A percentile compares a stretch with the other conserved stretches of the same genome.
Evolutionary conservation across 1,140 invertebrate genomes (phyloP).

Genomic region (Heliconius congener): DNA sequence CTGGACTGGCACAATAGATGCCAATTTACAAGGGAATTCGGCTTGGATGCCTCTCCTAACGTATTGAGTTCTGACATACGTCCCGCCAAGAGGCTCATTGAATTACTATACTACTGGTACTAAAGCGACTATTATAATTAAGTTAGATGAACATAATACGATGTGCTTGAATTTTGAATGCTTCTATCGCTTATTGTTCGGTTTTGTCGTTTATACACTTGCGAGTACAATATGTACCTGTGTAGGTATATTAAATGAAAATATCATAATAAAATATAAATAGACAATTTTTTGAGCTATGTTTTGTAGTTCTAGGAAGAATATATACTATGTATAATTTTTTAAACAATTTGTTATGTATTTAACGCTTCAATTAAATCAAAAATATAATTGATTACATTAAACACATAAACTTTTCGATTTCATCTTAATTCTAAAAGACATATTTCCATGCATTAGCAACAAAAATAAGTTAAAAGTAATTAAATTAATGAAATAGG

Average conservation of each 20-base stretch:
- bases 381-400: no score
- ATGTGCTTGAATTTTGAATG: not conserved
- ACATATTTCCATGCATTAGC: no score
- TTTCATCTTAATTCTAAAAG: no score
- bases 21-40: constrained; percentile 68
- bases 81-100: constrained; percentile 30
- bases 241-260: not conserved
- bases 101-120: constrained; percentile 18
- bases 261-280: no score
- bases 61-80: constrained; percentile 26
- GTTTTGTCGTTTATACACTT: not conserved
- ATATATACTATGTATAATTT: no score
- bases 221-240: not conserved
- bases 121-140: constrained; percentile 31
- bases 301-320: no score
- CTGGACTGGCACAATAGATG: constrained; percentile 64
- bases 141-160: constrained; percentile 21
- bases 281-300: no score
- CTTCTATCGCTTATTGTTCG: not conserved
- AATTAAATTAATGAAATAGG: constrained; percentile 1
- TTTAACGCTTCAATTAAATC: no score
- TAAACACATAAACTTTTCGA: no score
- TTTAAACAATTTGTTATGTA: not conserved
- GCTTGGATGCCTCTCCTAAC: constrained; percentile 58
- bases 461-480: not conserved